Evolutionary conservation across 2,797 vertebrate genomes (phyloP).

Genomic region (Knipowitschia caucasica): DNA sequence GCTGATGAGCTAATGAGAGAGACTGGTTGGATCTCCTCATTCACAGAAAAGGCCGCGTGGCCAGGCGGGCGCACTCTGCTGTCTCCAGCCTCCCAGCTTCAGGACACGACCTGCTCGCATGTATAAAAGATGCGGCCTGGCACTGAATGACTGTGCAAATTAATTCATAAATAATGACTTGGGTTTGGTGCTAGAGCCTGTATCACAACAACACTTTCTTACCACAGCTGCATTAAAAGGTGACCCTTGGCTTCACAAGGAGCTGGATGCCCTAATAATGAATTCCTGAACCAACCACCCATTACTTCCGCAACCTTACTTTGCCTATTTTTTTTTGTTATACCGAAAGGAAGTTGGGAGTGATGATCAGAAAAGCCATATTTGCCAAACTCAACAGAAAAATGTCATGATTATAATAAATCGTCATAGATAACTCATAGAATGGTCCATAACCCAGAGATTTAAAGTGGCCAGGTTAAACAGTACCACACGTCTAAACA

Average conservation of each 20-base stretch:
- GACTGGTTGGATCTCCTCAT: constrained; percentile 54
- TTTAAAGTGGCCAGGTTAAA: constrained; percentile 29
- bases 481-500: constrained; percentile 18
- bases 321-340: constrained; percentile 72
- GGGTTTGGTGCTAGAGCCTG: constrained; percentile 67
- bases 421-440: constrained; percentile 47
- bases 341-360: constrained; percentile 57
- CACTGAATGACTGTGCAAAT: constrained; percentile 76
- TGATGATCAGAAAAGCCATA: constrained; percentile 59
- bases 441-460: constrained; percentile 49
- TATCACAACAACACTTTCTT: constrained; percentile 71
- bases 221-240: constrained; percentile 72
- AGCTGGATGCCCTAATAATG: constrained; percentile 76
- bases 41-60: constrained; percentile 48
- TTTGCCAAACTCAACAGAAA: constrained; percentile 49
- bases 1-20: constrained; percentile 54
- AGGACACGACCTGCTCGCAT: constrained; percentile 74
- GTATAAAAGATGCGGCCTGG: constrained; percentile 74
- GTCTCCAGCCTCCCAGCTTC: constrained; percentile 63
- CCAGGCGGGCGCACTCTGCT: constrained; percentile 54
- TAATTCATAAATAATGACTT: constrained; percentile 80
- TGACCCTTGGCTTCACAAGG: constrained; percentile 69
- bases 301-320: constrained; percentile 74
- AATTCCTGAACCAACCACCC: constrained; percentile 73
- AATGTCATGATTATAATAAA: constrained; percentile 48